Evolutionary conservation across 2,888 invertebrate genomes (phyloP), one percentile per base, ranked within the genome.

Genomic region (Hydrotaea diabolus): DNA sequence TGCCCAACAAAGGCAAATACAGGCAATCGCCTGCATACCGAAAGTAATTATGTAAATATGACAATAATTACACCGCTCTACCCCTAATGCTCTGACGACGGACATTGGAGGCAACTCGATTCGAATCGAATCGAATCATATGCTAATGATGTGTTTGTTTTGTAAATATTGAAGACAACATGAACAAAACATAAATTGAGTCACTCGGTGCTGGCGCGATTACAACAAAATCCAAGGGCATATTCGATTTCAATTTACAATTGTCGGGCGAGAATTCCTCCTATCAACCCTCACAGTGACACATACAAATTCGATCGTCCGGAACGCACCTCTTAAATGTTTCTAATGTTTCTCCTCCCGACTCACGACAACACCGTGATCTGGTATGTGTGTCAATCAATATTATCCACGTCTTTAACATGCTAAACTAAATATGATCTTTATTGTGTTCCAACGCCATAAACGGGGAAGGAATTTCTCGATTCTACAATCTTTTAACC

Each of bases 401-500:
- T 26, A 73, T 59, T 36, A 77, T 73, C 2, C 36, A 49, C 57
- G 46, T 43, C 39, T 64, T 19, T 46, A 46, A 31, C 26, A 55
- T 59, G n/a, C n/a, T 39, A 59, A 19, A 77, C 23, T 46, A 36
- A 69, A 55, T 69, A 21, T 62, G 43, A 77, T 77, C 31, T 80
- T 66, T 19, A 43, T 76, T 76, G 31, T 64, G 55, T 31, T 57
- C 13, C 7, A 36, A 77, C 31, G 39, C 43, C 43, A 55, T 9
- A 69, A 43, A 39, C 26, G 19, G 46, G 26, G 19, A 59, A 69
- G 15, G 49, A 57, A 79, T 59, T 46, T 26, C 55, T 49, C 17
- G 15, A 46, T 64, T 15, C 13, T 36, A 81, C 75, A 81, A 43
- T 72, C 49, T 75, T 76, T 85, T 86, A 85, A 85, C 82, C 86